Conservation (phyloP, 2,888 invertebrate species). For the Pheosia tremula region DNA sequence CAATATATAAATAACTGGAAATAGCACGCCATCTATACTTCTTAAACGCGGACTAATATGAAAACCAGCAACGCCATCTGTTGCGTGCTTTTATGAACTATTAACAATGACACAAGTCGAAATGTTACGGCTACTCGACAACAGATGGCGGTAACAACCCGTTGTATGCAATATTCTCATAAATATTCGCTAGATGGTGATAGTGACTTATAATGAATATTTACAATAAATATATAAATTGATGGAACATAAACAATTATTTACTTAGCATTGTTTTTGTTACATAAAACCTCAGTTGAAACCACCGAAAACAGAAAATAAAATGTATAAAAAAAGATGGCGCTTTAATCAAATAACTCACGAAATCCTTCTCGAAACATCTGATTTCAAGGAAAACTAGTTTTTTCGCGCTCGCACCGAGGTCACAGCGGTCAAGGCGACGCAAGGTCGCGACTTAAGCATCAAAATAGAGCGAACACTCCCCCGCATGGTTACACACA, state of each 20-base stretch:
- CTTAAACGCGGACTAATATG: rapidly evolving
- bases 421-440: conserved; percentile 63
- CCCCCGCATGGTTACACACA: conserved; percentile 12
- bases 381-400: conserved; percentile 36
- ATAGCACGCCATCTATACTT: conserved; percentile 29
- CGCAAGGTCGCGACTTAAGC: conserved; percentile 44
- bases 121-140: neutral
- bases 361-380: conserved; percentile 49
- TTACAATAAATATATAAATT: no score
- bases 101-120: neutral
- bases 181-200: neutral
- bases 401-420: conserved; percentile 28
- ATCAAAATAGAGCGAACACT: conserved; percentile 29
- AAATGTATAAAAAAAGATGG: conserved; percentile 45
- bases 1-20: conserved; percentile 3
- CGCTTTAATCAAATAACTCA: conserved; percentile 19
- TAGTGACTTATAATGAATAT: neutral
- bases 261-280: no score
- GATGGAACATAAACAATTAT: no score
- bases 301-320: no score
- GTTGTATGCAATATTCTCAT: neutral
- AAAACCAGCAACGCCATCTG: conserved; percentile 20
- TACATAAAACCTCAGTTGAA: no score
- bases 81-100: neutral
- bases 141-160: neutral